Percentiles rank a stretch among this genome's conserved stretches.
Evolutionary conservation across 1,140 invertebrate species (phyloP).

Genomic region (Dryas iulia): DNA sequence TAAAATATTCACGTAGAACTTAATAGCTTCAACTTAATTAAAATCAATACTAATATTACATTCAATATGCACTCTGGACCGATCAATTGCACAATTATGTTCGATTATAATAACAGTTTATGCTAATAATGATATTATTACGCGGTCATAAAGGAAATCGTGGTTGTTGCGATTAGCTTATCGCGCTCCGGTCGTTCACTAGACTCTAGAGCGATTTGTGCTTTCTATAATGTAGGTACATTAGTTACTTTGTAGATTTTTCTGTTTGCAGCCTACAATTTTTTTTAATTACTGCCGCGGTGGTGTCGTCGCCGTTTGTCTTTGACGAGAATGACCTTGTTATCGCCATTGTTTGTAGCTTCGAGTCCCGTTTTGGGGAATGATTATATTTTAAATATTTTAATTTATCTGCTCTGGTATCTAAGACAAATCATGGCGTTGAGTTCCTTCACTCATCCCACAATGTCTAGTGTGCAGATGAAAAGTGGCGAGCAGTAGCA

Average conservation of each 20-base stretch:
- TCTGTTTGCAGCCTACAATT: neutral
- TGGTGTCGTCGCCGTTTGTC: no score
- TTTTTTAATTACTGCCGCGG: no score
- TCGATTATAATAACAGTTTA: constrained; percentile 24
- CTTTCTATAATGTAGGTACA: constrained; percentile 24
- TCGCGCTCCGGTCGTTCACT: constrained; percentile 19
- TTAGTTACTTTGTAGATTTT: neutral
- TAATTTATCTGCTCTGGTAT: no score
- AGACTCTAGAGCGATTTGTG: constrained; percentile 17
- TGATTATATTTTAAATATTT: no score
- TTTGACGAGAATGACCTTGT: no score
- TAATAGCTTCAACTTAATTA: neutral
- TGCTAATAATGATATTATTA: constrained; percentile 30
- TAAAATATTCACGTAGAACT: neutral
- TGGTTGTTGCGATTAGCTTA: constrained; percentile 29
- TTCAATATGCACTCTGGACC: neutral
- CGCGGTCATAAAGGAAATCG: constrained; percentile 24
- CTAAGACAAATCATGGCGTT: no score
- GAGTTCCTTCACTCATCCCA: no score
- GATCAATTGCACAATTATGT: constrained; percentile 15
- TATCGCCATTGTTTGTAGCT: no score
- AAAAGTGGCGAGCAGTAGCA: no score
- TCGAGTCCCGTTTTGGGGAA: no score
- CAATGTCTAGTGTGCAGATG: no score
- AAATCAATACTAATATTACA: neutral